Percentiles rank a stretch among this genome's conserved stretches.
phyloP scores from a whole-genome alignment of 2,113 vertebrate species.

The Bolborhynchus lineola region DNA sequence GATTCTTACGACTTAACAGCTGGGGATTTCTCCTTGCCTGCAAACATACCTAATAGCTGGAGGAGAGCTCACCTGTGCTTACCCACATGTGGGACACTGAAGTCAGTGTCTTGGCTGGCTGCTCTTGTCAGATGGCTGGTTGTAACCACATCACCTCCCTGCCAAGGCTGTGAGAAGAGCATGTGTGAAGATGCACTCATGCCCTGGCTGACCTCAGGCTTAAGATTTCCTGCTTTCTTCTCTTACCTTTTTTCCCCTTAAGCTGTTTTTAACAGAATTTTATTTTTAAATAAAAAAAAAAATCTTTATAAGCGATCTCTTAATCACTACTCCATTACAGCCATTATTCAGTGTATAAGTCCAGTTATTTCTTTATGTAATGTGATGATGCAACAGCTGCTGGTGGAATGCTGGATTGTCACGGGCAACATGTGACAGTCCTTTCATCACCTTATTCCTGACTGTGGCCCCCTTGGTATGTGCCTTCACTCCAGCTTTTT shows the following conservation, averaged over 20 bases:
- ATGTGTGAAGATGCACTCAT: neutral
- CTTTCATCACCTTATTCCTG: constrained; percentile 35
- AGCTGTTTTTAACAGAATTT: constrained; percentile 76
- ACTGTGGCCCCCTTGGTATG: constrained; percentile 58
- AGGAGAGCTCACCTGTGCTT: neutral
- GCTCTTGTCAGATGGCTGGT: constrained; percentile 11
- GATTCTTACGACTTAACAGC: neutral
- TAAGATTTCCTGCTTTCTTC: constrained; percentile 32
- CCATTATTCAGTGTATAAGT: constrained; percentile 72
- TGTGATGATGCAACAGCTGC: constrained; percentile 52
- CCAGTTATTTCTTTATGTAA: constrained; percentile 66
- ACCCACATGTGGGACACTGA: neutral
- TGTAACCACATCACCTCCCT: constrained; percentile 8
- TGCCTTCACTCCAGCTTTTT: constrained; percentile 74
- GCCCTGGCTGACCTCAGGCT: constrained; percentile 58
- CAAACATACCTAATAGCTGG: neutral
- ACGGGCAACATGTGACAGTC: neutral
- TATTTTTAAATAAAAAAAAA: constrained; percentile 73
- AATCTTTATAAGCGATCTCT: constrained; percentile 65
- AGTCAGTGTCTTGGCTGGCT: neutral
- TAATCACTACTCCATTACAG: constrained; percentile 70
- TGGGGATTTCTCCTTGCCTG: neutral
- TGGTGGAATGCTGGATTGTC: constrained; percentile 57
- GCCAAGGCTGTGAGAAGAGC: constrained; percentile 53
- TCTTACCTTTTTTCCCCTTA: neutral